Percentiles rank a stretch among this genome's conserved stretches.
phyloP scores from a whole-genome alignment of 2,113 vertebrate species.

The Scytalopus superciliaris region DNA sequence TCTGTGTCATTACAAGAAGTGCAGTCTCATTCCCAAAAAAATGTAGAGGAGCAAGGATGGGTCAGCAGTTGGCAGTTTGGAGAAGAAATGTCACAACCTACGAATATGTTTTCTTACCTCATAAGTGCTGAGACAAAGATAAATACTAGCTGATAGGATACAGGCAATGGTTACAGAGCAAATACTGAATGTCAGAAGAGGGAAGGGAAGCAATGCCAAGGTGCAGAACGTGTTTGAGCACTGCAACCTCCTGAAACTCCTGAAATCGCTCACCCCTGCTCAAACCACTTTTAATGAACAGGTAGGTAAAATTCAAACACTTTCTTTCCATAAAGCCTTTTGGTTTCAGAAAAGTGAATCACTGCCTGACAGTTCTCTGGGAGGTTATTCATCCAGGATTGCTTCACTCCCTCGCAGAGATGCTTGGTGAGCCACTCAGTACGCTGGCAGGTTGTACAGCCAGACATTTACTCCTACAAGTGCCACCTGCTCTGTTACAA shows the following conservation, averaged over 20 bases:
- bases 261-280: neutral
- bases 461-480: neutral
- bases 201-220: neutral
- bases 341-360: neutral
- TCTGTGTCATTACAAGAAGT: neutral
- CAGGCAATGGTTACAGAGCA: neutral
- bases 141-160: neutral
- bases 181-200: neutral
- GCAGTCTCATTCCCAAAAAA: neutral
- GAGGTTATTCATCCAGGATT: neutral
- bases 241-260: neutral
- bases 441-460: accelerated
- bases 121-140: neutral
- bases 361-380: accelerated
- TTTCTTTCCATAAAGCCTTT: neutral
- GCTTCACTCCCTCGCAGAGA: accelerated
- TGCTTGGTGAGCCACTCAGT: neutral
- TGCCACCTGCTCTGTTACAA: neutral
- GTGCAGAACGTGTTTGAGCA: neutral
- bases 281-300: neutral
- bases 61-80: neutral
- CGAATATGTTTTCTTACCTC: neutral
- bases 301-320: neutral
- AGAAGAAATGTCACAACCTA: neutral
- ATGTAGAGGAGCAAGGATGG: neutral